Percentiles rank a stretch among this genome's conserved stretches.
Conservation (phyloP, 2,888 invertebrate species). For the Xanthia togata region DNA sequence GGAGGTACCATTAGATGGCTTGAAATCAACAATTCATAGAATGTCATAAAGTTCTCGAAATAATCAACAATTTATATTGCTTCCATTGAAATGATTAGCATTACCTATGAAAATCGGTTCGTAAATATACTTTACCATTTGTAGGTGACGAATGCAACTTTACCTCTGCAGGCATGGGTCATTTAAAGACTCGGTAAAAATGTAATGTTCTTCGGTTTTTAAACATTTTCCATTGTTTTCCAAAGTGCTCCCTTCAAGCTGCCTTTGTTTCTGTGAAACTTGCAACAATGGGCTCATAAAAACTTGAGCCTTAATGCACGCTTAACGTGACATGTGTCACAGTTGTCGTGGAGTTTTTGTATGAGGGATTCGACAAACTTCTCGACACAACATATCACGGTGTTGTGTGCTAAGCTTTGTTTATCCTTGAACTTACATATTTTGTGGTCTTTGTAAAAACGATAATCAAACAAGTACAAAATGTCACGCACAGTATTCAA, state of each 20-base stretch:
- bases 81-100: not conserved
- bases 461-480: constrained; percentile 16
- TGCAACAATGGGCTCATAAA: constrained; percentile 44
- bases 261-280: constrained; percentile 35
- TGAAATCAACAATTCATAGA: constrained; percentile 1
- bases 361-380: not conserved
- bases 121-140: not conserved
- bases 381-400: not conserved
- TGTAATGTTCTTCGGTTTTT: constrained; percentile 28
- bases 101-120: not conserved
- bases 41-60: not conserved
- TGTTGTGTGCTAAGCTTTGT: not conserved
- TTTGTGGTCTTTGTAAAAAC: constrained; percentile 7
- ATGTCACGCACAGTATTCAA: constrained; percentile 7
- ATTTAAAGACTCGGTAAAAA: constrained; percentile 19
- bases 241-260: not conserved
- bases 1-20: not conserved
- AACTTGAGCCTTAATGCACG: constrained; percentile 24
- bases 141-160: constrained; percentile 7
- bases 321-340: constrained; percentile 19
- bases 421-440: constrained; percentile 33
- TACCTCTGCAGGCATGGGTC: not conserved
- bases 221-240: constrained; percentile 49
- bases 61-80: not conserved
- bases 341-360: not conserved